Evolutionary conservation across 2,888 invertebrate genomes (phyloP), one percentile per base, ranked within the genome.

Genomic region (Calephelis perditalis): DNA sequence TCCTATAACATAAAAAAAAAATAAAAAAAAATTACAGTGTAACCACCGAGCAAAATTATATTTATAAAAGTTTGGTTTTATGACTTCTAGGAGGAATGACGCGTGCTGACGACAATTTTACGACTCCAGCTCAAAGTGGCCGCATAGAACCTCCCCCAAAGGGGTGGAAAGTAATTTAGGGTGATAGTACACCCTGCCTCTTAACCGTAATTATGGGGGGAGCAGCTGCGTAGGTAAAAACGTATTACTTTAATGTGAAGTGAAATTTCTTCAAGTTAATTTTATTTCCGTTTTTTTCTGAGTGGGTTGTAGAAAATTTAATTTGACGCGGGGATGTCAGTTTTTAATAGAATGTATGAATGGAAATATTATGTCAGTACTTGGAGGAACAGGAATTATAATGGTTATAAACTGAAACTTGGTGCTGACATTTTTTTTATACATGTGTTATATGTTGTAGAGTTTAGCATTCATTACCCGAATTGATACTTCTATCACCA

Each of bases 141-240:
- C 54, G 36, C 36, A 36, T 54, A 54, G 35, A 54, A 54, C 54
- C 54, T 54, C 54, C 54, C 54, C 54, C 54, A 35, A 54, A 54
- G 68, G 84, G 82, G 80, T 67, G 77, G 73, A 79, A 80, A 82
- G 82, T 80, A 83, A 85, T 86, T 84, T 85, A 80, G 81, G 83
- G 82, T 82, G 84, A 82, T 83, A 79, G 77, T 71, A 74, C 64
- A 67, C 65, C 73, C 68, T 73, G 73, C 76, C 71, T 63, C 67
- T 66, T 62, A 59, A 59, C 63, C 67, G 72, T 76, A 75, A 77
- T 79, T 77, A 79, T 70, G 70, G 66, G 70, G 69, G 70, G 63
- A 52, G 52, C 52, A 52, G 52, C 52, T 52, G 52, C 52, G 52
- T 52, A 57, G 59, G 61, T 56, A 63, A 61, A 63, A 60, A 61